Base-by-base conservation (phyloP, 2,888 invertebrate genomes). In the Ormyrus nitidulus region DNA sequence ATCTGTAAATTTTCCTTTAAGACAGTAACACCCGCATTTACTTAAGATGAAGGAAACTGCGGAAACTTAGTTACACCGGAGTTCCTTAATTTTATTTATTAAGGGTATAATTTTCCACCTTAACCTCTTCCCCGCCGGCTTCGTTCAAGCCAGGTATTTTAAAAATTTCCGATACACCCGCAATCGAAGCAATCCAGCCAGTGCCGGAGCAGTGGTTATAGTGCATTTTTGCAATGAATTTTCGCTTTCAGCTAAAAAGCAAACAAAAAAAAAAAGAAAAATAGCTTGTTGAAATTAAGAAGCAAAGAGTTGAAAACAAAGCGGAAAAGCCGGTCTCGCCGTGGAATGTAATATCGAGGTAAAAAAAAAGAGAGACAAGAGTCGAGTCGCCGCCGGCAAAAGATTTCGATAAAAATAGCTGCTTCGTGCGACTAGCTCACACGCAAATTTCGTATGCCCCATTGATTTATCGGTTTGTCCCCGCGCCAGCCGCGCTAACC, bases 71-170 rank as follows among this genome's bases (percentile, higher is more conserved):
- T 74, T 68, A 48, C 49, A 9, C 56, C 10, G 8, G 56, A 77
- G 73, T 77, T 70, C 61, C 70, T 73, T 79, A 75, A 79, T 81
- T 77, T 81, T 79, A 79, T 79, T 79, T 73, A 74, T 77, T 69
- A 74, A 76, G 58, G 56, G 13, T 71, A 34, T 62, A 78, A 75
- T 58, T 74, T 77, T 73, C 58, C 10, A 51, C 10, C 58, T 11
- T 48, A 48, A 46, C 59, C 64, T 70, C 44, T 51, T 49, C 3
- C 65, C 44, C 65, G 48, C 10, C 51, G n/a, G 13, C 44, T 71
- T 54, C 64, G 66, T 71, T 65, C 5, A 13, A 53, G 56, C 54
- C n/a, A 19, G 61, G 4, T 13, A 44, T 53, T 75, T 61, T 34
- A 68, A 59, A 58, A 58, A 58, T 66, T n/a, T 44, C 58, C 51